These are phyloP conservation scores for Standfussiana lucernea DNA, from an alignment of 2,888 invertebrate genomes.

Conservation along the genomic window DNA sequence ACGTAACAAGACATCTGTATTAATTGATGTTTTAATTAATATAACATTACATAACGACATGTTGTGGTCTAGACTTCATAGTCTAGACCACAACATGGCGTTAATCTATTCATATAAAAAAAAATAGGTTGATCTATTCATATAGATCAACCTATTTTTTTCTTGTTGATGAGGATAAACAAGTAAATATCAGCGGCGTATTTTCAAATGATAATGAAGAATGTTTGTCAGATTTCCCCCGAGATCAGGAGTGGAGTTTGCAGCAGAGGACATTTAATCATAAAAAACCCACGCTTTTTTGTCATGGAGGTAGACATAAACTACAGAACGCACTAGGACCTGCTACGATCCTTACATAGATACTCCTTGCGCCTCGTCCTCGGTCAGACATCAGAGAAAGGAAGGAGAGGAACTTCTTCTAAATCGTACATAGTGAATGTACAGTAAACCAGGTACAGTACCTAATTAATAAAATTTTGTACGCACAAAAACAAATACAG, in stretches of 20 bases:
- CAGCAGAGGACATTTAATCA: not conserved
- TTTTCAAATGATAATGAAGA: not conserved
- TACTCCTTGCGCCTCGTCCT: too few relatives aligned
- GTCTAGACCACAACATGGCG: too few relatives aligned
- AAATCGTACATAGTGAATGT: too few relatives aligned
- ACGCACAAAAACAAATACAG: too few relatives aligned
- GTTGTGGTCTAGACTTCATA: conserved; percentile 8
- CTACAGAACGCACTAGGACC: not conserved
- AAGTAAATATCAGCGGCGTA: not conserved
- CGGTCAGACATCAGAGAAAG: too few relatives aligned
- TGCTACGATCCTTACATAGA: too few relatives aligned
- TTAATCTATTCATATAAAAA: too few relatives aligned
- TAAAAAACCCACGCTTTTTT: not conserved
- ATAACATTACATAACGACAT: not conserved
- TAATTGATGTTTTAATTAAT: conserved; percentile 40
- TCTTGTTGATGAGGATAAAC: not conserved
- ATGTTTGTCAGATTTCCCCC: not conserved
- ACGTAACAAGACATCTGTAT: conserved; percentile 33
- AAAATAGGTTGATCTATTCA: too few relatives aligned
- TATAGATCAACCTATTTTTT: not conserved
- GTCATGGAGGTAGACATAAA: not conserved
- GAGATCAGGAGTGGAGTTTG: not conserved
- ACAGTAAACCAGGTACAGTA: too few relatives aligned
- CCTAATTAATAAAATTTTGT: too few relatives aligned
- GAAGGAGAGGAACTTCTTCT: too few relatives aligned